A percentile compares a stretch with the other conserved stretches of the same genome.
These are phyloP conservation scores for Philereme transversata DNA, from an alignment of 2,888 invertebrate genomes.

Conservation along the genomic window DNA sequence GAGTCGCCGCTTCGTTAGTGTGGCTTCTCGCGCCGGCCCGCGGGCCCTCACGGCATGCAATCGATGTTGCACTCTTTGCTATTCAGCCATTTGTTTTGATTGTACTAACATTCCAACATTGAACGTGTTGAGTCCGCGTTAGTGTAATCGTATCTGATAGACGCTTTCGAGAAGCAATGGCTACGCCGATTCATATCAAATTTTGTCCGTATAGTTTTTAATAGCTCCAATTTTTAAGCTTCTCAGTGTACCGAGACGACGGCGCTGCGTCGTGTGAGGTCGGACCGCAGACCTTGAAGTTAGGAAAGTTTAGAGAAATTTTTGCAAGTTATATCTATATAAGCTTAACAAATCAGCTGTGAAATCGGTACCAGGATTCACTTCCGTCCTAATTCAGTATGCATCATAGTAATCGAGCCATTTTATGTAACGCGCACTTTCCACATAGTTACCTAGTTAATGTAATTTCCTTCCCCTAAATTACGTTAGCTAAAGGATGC, in stretches of 20 bases:
- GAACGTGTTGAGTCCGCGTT: slow-evolving; percentile 65
- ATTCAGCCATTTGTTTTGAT: slow-evolving; percentile 49
- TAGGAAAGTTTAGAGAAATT: slow-evolving; percentile 73
- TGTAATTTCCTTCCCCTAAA: slow-evolving; percentile 78
- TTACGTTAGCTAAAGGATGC: slow-evolving; percentile 65
- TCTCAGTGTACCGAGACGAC: slow-evolving; percentile 73
- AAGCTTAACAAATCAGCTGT: slow-evolving; percentile 82
- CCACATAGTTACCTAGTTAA: slow-evolving; percentile 65
- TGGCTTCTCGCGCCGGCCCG: slow-evolving; percentile 40
- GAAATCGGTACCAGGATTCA: slow-evolving; percentile 83
- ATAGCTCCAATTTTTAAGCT: slow-evolving; percentile 81
- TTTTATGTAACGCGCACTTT: slow-evolving; percentile 83
- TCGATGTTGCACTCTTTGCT: slow-evolving; percentile 55
- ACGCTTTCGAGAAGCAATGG: slow-evolving; percentile 78
- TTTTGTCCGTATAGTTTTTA: slow-evolving; percentile 82
- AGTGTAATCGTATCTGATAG: slow-evolving; percentile 76
- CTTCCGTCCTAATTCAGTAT: slow-evolving; percentile 84
- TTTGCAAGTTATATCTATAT: slow-evolving; percentile 79
- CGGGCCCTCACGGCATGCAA: slow-evolving; percentile 50
- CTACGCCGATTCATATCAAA: slow-evolving; percentile 82
- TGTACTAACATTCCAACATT: slow-evolving; percentile 48
- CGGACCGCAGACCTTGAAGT: slow-evolving; percentile 59
- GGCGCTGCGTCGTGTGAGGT: slow-evolving; percentile 64
- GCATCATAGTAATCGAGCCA: slow-evolving; percentile 84
- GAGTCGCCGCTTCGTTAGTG: slow-evolving; percentile 53